phyloP scores from a whole-genome alignment of 2,113 vertebrate species.

The Strigops habroptila region DNA sequence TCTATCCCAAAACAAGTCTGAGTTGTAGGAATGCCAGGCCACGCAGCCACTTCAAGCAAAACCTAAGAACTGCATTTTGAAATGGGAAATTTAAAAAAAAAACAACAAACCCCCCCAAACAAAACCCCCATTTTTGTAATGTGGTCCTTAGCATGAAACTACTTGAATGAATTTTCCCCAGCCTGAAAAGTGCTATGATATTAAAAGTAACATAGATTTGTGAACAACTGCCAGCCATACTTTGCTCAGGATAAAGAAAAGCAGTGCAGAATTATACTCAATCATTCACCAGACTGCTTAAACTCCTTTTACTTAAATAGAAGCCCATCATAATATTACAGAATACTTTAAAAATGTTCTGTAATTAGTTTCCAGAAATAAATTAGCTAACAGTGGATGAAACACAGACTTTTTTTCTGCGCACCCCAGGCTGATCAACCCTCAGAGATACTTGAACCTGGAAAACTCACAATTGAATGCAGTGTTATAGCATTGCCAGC shows the following conservation, averaged over 20 bases:
- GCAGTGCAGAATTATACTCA: background rate
- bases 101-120: background rate
- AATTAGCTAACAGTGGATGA: background rate
- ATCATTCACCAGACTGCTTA: background rate
- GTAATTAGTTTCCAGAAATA: constrained; percentile 13
- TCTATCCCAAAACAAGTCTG: background rate
- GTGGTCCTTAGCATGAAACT: background rate
- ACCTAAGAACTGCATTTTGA: background rate
- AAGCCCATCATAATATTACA: background rate
- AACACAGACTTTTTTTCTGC: background rate
- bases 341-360: background rate
- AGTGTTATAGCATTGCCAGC: background rate
- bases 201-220: background rate
- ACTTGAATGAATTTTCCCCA: background rate
- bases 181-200: background rate
- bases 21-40: background rate
- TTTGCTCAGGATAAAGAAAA: background rate
- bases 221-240: background rate
- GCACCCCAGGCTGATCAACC: background rate
- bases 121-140: background rate
- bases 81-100: background rate
- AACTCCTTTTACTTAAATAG: background rate
- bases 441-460: background rate
- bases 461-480: background rate
- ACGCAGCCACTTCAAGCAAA: background rate